Conservation (phyloP, 1,140 invertebrate genomes). For the Agraylea sexmaculata region DNA sequence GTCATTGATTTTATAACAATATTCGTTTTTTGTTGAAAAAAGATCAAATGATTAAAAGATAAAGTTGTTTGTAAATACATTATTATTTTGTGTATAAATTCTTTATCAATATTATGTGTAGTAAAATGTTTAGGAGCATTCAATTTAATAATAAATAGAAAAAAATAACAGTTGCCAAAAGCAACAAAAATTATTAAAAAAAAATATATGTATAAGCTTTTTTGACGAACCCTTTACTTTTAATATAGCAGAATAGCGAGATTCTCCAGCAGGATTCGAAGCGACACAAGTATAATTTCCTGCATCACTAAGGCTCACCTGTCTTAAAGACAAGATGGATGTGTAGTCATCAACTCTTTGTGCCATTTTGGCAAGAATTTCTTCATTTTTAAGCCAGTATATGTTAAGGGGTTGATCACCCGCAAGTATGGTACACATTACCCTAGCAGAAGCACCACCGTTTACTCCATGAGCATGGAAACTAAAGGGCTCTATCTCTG, state of each 20-base stretch:
- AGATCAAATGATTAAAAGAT: too few relatives aligned
- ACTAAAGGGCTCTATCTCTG: constrained; percentile 54
- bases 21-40: too few relatives aligned
- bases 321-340: constrained; percentile 25
- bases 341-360: constrained; percentile 28
- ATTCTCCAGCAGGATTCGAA: constrained; percentile 58
- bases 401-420: constrained; percentile 59
- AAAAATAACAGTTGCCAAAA: neutral
- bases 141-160: too few relatives aligned
- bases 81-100: too few relatives aligned
- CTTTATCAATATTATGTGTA: too few relatives aligned
- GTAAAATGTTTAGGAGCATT: too few relatives aligned
- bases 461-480: constrained; percentile 51
- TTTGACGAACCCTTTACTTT: constrained; percentile 39
- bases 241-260: constrained; percentile 52
- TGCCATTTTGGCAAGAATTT: constrained; percentile 17
- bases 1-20: too few relatives aligned
- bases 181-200: neutral
- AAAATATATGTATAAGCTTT: constrained; percentile 13
- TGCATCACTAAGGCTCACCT: constrained; percentile 28
- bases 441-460: constrained; percentile 54
- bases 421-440: constrained; percentile 56
- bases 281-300: constrained; percentile 72
- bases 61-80: too few relatives aligned
- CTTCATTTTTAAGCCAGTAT: constrained; percentile 39